Evolutionary conservation across 1,140 invertebrate species (phyloP).

Genomic region (Cherax quadricarinatus): DNA sequence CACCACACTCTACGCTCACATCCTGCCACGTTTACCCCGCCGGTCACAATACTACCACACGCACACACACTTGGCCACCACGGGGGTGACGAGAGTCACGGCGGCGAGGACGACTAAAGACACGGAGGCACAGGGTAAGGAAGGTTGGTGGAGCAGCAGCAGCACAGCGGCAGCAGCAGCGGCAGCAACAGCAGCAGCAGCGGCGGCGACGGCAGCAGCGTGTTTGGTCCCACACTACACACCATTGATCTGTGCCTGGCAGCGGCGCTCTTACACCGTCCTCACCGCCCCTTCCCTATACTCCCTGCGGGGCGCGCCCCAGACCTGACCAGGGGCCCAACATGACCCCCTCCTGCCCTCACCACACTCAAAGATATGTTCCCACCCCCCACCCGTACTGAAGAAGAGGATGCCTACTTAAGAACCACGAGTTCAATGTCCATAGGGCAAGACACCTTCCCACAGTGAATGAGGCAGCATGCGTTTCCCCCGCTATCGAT

Average conservation of each 20-base stretch:
- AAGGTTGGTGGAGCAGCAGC: neutral
- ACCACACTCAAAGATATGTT: neutral
- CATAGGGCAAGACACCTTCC: neutral
- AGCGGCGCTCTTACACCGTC: slow-evolving; percentile 23
- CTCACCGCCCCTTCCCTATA: neutral
- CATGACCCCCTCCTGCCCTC: neutral
- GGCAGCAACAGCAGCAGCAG: slow-evolving; percentile 12
- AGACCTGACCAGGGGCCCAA: neutral
- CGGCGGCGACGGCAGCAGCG: slow-evolving; percentile 17
- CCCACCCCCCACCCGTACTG: too few species aligned
- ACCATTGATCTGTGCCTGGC: slow-evolving; percentile 64
- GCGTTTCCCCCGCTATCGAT: slow-evolving; percentile 40
- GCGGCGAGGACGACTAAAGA: neutral
- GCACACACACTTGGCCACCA: neutral
- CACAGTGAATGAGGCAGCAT: slow-evolving; percentile 56
- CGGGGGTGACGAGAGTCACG: neutral
- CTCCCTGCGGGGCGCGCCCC: slow-evolving; percentile 13
- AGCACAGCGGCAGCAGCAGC: slow-evolving; percentile 14
- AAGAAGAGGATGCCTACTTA: neutral
- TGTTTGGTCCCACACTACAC: slow-evolving; percentile 47
- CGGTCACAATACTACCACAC: neutral
- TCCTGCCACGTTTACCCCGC: neutral
- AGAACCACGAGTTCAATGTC: neutral
- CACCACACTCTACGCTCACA: slow-evolving; percentile 53
- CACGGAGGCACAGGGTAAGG: neutral